Percentiles rank a stretch among this genome's conserved stretches.
These are phyloP conservation scores for Eupsittula cactorum DNA, from an alignment of 2,113 vertebrate species.

Conservation along the genomic window DNA sequence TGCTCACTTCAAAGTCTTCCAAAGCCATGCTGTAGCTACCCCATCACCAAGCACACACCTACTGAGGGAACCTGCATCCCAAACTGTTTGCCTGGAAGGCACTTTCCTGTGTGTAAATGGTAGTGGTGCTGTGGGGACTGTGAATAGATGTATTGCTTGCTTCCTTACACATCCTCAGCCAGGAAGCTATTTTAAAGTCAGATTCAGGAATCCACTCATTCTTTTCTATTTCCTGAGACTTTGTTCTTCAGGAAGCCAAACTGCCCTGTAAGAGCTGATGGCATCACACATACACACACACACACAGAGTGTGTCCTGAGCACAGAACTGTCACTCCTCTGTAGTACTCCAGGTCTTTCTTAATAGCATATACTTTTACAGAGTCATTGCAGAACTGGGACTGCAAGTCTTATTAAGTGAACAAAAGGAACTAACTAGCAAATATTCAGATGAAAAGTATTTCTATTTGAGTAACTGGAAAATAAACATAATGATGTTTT, in stretches of 20 bases:
- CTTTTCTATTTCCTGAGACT: slow-evolving; percentile 5
- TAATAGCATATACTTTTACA: not conserved
- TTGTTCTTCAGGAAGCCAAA: not conserved
- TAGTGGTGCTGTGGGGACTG: not conserved
- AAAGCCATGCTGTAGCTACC: not conserved
- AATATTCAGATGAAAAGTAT: not conserved
- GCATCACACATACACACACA: not conserved
- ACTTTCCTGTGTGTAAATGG: accelerated
- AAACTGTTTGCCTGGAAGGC: not conserved
- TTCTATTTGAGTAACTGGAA: not conserved
- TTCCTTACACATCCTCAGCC: not conserved
- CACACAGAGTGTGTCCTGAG: not conserved
- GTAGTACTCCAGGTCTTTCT: not conserved
- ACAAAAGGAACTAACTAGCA: not conserved
- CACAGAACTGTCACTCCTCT: not conserved
- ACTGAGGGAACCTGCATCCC: not conserved
- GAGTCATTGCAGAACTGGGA: not conserved
- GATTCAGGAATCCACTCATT: not conserved
- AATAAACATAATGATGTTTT: not conserved
- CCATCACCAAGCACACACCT: too few species aligned
- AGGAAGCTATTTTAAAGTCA: not conserved
- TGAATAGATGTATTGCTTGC: not conserved
- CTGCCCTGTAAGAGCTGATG: not conserved
- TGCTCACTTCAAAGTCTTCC: not conserved
- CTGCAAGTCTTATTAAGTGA: not conserved